A percentile compares a stretch with the other conserved stretches of the same genome.
phyloP scores from a whole-genome alignment of 2,888 invertebrate species.

The Diaphora mendica region DNA sequence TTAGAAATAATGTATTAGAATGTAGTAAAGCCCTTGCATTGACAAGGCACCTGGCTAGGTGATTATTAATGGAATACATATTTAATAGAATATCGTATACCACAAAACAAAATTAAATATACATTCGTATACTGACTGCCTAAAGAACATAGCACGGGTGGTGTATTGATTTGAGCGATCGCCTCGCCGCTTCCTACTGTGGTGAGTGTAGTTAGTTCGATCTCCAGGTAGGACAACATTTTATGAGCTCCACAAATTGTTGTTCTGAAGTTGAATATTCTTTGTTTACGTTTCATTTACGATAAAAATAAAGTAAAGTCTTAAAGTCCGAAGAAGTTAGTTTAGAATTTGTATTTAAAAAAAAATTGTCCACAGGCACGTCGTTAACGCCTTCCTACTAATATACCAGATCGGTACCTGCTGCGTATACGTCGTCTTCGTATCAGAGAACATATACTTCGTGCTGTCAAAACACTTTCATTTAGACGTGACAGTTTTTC shows the following conservation, averaged over 20 bases:
- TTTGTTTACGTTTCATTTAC: too few species aligned
- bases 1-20: too few species aligned
- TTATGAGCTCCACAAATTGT: too few species aligned
- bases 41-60: background rate
- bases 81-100: too few species aligned
- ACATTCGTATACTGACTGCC: background rate
- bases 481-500: slow-evolving; percentile 83
- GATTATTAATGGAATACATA: background rate
- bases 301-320: too few species aligned
- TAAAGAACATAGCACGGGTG: background rate
- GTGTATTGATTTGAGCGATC: too few species aligned
- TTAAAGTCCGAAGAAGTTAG: too few species aligned
- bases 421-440: slow-evolving; percentile 98
- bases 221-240: too few species aligned
- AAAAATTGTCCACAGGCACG: slow-evolving; percentile 87
- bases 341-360: too few species aligned
- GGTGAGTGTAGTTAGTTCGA: too few species aligned
- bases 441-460: slow-evolving; percentile 93
- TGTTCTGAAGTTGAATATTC: too few species aligned
- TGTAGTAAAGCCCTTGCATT: background rate
- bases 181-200: too few species aligned
- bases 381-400: slow-evolving; percentile 91
- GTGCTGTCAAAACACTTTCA: slow-evolving; percentile 86
- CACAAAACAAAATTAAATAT: background rate
- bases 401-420: slow-evolving; percentile 98